Percentiles rank a stretch among this genome's conserved stretches.
These are phyloP conservation scores for Pristis pectinata DNA, from an alignment of 2,797 vertebrate species.

Conservation along the genomic window DNA sequence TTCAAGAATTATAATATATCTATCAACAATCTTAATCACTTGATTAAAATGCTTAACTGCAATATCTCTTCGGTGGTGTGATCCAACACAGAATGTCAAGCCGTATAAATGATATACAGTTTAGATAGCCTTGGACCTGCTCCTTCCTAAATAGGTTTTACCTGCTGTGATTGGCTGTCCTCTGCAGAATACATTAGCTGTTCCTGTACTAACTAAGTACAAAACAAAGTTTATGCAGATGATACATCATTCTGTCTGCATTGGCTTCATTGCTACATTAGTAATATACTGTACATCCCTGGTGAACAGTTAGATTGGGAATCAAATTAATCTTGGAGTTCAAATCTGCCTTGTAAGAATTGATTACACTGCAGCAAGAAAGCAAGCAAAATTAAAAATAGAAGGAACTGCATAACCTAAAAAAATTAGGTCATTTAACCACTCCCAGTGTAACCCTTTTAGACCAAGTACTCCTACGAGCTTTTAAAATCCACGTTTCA, in stretches of 20 bases:
- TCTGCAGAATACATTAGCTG: background rate
- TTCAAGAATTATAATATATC: background rate
- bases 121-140: conserved; percentile 22
- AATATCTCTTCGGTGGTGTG: background rate
- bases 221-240: conserved; percentile 39
- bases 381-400: conserved; percentile 43
- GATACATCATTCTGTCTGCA: conserved; percentile 37
- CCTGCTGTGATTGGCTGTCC: conserved; percentile 16
- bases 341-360: conserved; percentile 40
- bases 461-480: background rate
- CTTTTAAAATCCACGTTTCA: background rate
- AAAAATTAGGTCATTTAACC: conserved; percentile 34
- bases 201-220: conserved; percentile 31
- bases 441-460: background rate
- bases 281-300: conserved; percentile 36
- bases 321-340: conserved; percentile 44
- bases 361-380: conserved; percentile 40
- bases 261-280: conserved; percentile 36
- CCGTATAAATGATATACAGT: conserved; percentile 41
- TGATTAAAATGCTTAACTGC: background rate
- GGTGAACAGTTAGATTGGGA: conserved; percentile 40
- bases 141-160: background rate
- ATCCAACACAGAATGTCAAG: background rate
- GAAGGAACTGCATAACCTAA: conserved; percentile 23
- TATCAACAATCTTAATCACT: background rate